A percentile compares a stretch with the other conserved stretches of the same genome.
These are phyloP conservation scores for Diorhabda carinulata DNA, from an alignment of 1,140 invertebrate species.

Conservation along the genomic window DNA sequence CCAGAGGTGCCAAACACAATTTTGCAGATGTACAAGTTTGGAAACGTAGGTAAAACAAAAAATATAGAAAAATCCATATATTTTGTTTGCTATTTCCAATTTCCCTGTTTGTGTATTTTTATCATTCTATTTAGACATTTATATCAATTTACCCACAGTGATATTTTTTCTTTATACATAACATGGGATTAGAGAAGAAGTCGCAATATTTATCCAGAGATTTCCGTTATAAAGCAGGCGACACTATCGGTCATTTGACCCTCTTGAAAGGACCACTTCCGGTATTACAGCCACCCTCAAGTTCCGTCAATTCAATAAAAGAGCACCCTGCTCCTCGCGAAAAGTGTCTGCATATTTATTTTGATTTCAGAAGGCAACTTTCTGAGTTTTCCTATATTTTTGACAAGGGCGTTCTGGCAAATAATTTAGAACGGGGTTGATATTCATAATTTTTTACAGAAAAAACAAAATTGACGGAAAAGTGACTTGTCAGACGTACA, in stretches of 20 bases:
- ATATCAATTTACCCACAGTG: too few species aligned
- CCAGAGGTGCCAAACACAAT: too few species aligned
- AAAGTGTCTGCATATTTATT: constrained; percentile 42
- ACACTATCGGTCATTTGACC: constrained; percentile 32
- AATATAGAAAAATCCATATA: too few species aligned
- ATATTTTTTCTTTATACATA: background rate
- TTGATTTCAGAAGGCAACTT: constrained; percentile 35
- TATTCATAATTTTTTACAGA: too few species aligned
- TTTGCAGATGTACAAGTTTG: too few species aligned
- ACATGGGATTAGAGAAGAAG: constrained; percentile 1
- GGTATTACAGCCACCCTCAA: constrained; percentile 30
- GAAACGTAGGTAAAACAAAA: too few species aligned
- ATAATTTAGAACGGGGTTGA: too few species aligned
- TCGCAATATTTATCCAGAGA: constrained; percentile 35
- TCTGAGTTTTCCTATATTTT: constrained; percentile 11
- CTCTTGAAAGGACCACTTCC: constrained; percentile 26
- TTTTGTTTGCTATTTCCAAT: too few species aligned
- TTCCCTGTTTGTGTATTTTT: too few species aligned
- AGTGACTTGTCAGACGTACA: too few species aligned
- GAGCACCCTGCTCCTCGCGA: constrained; percentile 28
- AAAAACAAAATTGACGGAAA: too few species aligned
- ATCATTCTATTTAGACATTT: too few species aligned
- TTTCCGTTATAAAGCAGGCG: constrained; percentile 20
- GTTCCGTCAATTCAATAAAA: constrained; percentile 41
- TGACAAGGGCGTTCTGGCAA: background rate